These are phyloP conservation scores for Sphaerophoria rueppellii DNA, from an alignment of 2,888 invertebrate genomes.

Conservation along the genomic window DNA sequence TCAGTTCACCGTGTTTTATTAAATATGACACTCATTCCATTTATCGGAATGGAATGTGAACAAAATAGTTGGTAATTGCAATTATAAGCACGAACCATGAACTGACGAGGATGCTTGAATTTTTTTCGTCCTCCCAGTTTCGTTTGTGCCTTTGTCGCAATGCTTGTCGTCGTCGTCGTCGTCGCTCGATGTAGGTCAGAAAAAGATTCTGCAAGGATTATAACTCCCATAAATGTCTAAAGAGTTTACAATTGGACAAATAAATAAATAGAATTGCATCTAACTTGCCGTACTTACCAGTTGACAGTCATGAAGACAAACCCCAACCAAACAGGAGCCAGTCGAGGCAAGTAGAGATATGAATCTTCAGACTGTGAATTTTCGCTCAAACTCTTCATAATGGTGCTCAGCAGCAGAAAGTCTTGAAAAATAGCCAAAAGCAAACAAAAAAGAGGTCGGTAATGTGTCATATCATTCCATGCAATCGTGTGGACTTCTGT, in stretches of 20 bases:
- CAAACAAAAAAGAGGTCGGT: constrained; percentile 21
- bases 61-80: constrained; percentile 39
- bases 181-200: constrained; percentile 5
- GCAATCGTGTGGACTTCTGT: not conserved
- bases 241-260: constrained; percentile 10
- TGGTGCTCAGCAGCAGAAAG: constrained; percentile 7
- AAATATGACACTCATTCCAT: not conserved
- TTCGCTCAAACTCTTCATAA: constrained; percentile 14
- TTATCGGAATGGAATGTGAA: constrained; percentile 17
- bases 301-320: not conserved
- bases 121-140: not conserved
- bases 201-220: constrained; percentile 4
- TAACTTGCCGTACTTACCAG: not conserved
- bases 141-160: not conserved
- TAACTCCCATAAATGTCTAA: constrained; percentile 27
- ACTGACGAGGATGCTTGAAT: constrained; percentile 8
- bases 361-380: constrained; percentile 15
- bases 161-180: not conserved
- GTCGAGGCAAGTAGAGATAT: not conserved
- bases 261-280: constrained; percentile 21
- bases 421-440: constrained; percentile 56
- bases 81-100: constrained; percentile 42
- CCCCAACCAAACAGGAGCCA: not conserved
- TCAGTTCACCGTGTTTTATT: constrained; percentile 10
- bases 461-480: constrained; percentile 22